Evolutionary conservation across 2,113 vertebrate species (phyloP).

Genomic region (Cardinalis cardinalis): DNA sequence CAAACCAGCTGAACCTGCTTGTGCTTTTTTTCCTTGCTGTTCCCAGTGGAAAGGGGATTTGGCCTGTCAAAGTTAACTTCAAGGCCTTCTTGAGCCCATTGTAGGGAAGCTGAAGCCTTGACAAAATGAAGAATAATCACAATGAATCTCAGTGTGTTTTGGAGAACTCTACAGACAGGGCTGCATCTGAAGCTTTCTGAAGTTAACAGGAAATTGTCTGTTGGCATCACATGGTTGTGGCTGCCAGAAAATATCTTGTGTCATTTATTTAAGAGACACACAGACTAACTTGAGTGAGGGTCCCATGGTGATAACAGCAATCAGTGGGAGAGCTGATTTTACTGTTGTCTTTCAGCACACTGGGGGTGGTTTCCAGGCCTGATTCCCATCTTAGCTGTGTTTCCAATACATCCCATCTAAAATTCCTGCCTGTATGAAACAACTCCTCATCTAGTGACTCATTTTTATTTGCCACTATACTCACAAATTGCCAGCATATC

Average conservation of each 20-base stretch:
- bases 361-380: background rate
- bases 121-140: background rate
- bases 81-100: background rate
- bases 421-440: background rate
- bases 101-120: background rate
- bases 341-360: background rate
- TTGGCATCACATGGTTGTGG: rapidly evolving
- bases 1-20: background rate
- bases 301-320: background rate
- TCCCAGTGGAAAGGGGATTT: background rate
- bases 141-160: background rate
- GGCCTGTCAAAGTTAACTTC: background rate
- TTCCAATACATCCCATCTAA: background rate
- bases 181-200: background rate
- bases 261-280: background rate
- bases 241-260: background rate
- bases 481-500: background rate
- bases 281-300: background rate
- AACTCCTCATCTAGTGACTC: background rate
- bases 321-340: background rate
- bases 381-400: background rate
- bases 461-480: background rate
- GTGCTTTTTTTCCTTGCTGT: background rate
- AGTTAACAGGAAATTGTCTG: background rate
- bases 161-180: background rate